Base-by-base conservation (phyloP, 2,797 vertebrate species). In the Echiichthys vipera region DNA sequence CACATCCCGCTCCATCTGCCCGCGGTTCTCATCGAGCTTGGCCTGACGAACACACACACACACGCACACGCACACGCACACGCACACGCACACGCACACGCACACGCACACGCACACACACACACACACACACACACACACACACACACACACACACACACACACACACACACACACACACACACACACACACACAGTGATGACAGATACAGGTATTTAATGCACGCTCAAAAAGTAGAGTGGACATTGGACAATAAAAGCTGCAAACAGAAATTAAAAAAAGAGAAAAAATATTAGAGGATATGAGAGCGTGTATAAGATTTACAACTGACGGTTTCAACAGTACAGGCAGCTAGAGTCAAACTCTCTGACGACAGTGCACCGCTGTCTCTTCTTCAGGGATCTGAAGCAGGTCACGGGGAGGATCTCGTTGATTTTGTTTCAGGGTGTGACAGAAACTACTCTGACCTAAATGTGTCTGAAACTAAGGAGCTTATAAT, bases 1-100 rank as follows among this genome's bases (percentile, higher is more conserved):
- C 65, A 95, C 84, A n/a, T 78, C 14, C 81, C 88, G 87, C 72
- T 93, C 91, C 91, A 93, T 92, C 78, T 80, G 90, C 78, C 82
- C 40, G 22, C 71, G 88, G 78, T 88, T 87, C 80, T 94, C 87
- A 45, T 95, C 92, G 20, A 92, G 78, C 47, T 88, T 88, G 36
- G 89, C 90, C 95, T 96, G 87, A 32, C 53, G 51, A 4, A 36
- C 39, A 66, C 15, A 68, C 36, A 45, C 0, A 3, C 17, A 17
- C n/a, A n/a, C n/a, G n/a, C n/a, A n/a, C n/a, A n/a, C n/a, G n/a
- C n/a, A n/a, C n/a, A n/a, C n/a, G n/a, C n/a, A n/a, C n/a, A n/a
- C n/a, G n/a, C n/a, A n/a, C n/a, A n/a, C n/a, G n/a, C n/a, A n/a
- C n/a, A n/a, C n/a, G n/a, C n/a, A n/a, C n/a, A n/a, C n/a, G n/a